These are phyloP conservation scores for Amblyopsis rosae DNA, from an alignment of 2,113 vertebrate species.

Conservation along the genomic window DNA sequence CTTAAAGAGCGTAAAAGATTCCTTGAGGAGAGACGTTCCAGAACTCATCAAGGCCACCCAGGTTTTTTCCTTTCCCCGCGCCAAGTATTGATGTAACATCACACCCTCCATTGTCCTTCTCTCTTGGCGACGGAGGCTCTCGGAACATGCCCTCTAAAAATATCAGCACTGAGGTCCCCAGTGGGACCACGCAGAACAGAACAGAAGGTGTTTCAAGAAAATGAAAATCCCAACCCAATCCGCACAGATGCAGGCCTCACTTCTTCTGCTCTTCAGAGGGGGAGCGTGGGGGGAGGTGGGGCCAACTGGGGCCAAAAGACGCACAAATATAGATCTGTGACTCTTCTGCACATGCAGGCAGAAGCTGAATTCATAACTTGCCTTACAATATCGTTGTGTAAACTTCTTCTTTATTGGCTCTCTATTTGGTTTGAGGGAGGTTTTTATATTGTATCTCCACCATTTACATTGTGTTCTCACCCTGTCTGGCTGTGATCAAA, in stretches of 20 bases:
- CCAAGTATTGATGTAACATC: slow-evolving; percentile 79
- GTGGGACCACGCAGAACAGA: slow-evolving; percentile 76
- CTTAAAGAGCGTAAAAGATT: slow-evolving; percentile 62
- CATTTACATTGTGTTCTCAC: too few relatives aligned
- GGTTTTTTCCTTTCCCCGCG: slow-evolving; percentile 64
- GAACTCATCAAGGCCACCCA: slow-evolving; percentile 77
- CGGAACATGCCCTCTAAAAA: slow-evolving; percentile 81
- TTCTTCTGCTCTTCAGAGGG: slow-evolving; percentile 69
- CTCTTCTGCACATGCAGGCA: slow-evolving; percentile 53
- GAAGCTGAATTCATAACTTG: slow-evolving; percentile 49
- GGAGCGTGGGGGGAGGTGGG: slow-evolving; percentile 35
- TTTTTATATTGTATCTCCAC: too few relatives aligned
- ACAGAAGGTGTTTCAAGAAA: slow-evolving; percentile 81
- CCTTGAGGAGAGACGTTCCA: slow-evolving; percentile 69
- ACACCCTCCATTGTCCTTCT: slow-evolving; percentile 81
- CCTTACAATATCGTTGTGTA: slow-evolving; percentile 31
- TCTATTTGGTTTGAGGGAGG: too few relatives aligned
- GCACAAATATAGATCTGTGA: slow-evolving; percentile 70
- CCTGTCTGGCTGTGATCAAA: too few relatives aligned
- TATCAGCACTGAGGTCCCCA: slow-evolving; percentile 73
- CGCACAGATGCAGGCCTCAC: slow-evolving; percentile 74
- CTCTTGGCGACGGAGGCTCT: slow-evolving; percentile 76
- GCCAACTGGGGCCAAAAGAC: slow-evolving; percentile 72
- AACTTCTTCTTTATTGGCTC: slow-evolving; percentile 9
- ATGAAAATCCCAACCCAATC: slow-evolving; percentile 77